Conservation (phyloP, 2,797 vertebrate genomes). For the Acomys russatus region DNA sequence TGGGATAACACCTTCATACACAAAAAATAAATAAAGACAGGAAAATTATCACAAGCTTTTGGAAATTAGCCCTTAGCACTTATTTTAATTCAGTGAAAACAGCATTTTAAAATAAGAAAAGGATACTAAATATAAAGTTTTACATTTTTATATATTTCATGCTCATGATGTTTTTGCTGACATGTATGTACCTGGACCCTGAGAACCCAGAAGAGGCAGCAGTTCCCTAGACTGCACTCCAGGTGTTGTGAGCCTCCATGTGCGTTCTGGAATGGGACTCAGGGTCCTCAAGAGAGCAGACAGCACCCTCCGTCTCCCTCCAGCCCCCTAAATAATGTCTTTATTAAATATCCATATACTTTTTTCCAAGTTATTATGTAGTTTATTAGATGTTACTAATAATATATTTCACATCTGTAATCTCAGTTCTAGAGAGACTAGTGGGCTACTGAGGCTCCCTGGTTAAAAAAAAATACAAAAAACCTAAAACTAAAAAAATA, state of each 20-base stretch:
- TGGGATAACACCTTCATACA: background rate
- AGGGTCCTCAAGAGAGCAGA: background rate
- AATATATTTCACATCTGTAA: too few relatives aligned
- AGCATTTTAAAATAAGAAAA: background rate
- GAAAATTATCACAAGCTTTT: background rate
- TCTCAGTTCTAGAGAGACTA: background rate
- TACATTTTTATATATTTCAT: background rate
- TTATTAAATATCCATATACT: too few relatives aligned
- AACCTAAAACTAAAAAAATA: background rate
- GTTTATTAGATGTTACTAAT: too few relatives aligned
- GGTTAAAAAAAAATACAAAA: too few relatives aligned
- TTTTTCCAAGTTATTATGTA: too few relatives aligned
- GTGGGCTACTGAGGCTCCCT: background rate
- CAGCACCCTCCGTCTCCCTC: background rate
- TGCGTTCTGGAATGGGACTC: too few relatives aligned
- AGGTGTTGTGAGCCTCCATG: background rate
- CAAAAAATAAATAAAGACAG: background rate
- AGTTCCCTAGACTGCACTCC: background rate
- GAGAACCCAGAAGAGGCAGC: background rate
- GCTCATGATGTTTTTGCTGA: background rate
- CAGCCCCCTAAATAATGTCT: background rate
- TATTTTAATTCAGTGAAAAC: background rate
- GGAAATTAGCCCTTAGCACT: background rate
- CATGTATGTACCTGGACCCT: background rate
- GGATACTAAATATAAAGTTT: background rate